Evolutionary conservation across 2,888 invertebrate genomes (phyloP).

Genomic region (Harmothoe impar): DNA sequence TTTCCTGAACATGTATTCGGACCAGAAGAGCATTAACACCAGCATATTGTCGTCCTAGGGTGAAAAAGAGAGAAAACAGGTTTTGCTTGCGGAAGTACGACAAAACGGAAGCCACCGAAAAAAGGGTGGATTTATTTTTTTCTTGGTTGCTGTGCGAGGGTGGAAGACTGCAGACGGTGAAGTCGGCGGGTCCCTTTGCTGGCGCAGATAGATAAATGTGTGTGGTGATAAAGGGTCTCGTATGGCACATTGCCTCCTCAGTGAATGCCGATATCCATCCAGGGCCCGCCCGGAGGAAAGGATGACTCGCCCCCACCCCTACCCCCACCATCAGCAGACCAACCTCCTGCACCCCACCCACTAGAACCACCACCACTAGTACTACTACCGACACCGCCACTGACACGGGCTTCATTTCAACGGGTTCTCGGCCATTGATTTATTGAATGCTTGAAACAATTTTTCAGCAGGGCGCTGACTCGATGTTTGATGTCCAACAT

Average conservation of each 20-base stretch:
- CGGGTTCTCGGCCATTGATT: slow-evolving; percentile 1
- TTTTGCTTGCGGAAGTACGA: not conserved
- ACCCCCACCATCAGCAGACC: not conserved
- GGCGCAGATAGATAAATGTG: slow-evolving; percentile 10
- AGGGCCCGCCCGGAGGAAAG: not conserved
- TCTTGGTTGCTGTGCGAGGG: not conserved
- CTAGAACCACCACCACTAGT: not conserved
- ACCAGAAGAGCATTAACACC: not conserved
- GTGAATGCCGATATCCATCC: slow-evolving; percentile 42
- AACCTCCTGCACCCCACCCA: not conserved
- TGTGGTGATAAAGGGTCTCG: slow-evolving; percentile 36
- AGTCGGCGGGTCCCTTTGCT: slow-evolving; percentile 2
- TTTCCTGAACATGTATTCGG: not conserved
- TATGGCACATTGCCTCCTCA: slow-evolving; percentile 39
- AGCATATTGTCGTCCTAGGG: not conserved
- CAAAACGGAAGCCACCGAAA: not conserved
- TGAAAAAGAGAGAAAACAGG: no score
- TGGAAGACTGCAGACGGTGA: not conserved
- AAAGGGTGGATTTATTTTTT: not conserved
- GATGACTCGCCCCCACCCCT: not conserved
- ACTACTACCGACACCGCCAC: not conserved
- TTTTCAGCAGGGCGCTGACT: slow-evolving; percentile 18
- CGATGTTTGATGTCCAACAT: slow-evolving; percentile 58
- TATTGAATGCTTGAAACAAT: slow-evolving; percentile 52
- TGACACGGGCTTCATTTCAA: slow-evolving; percentile 10